Evolutionary conservation across 2,113 vertebrate species (phyloP).

Genomic region (Baryphthengus martii): DNA sequence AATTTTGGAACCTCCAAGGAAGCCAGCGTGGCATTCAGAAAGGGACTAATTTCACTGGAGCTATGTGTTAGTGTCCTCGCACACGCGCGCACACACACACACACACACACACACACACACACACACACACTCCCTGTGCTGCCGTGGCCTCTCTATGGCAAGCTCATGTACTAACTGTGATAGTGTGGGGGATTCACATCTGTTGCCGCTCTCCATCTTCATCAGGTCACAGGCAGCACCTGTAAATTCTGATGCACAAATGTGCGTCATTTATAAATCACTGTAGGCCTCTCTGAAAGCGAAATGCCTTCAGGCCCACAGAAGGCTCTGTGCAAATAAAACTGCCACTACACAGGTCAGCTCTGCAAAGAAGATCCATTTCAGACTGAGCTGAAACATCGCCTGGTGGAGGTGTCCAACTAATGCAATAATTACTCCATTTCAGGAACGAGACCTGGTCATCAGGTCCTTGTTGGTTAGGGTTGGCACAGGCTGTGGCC

Average conservation of each 20-base stretch:
- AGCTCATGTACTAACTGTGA: neutral
- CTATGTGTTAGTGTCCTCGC: neutral
- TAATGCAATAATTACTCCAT: neutral
- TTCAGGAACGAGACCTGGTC: neutral
- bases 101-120: no score
- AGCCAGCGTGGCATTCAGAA: neutral
- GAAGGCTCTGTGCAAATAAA: neutral
- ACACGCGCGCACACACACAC: no score
- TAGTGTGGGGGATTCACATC: neutral
- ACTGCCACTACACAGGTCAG: neutral
- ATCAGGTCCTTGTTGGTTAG: neutral
- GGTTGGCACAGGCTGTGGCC: neutral
- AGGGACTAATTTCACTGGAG: neutral
- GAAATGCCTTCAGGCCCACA: neutral
- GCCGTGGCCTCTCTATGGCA: rapidly evolving
- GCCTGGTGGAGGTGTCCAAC: neutral
- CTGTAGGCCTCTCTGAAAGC: neutral
- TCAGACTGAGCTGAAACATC: neutral
- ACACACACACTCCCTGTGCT: no score
- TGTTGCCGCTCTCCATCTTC: neutral
- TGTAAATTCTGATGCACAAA: neutral
- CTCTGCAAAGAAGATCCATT: neutral
- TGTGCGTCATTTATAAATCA: neutral
- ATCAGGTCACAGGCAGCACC: neutral
- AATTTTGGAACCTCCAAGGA: neutral